Evolutionary conservation across 2,888 invertebrate genomes (phyloP).

Genomic region (Noctua fimbriata): DNA sequence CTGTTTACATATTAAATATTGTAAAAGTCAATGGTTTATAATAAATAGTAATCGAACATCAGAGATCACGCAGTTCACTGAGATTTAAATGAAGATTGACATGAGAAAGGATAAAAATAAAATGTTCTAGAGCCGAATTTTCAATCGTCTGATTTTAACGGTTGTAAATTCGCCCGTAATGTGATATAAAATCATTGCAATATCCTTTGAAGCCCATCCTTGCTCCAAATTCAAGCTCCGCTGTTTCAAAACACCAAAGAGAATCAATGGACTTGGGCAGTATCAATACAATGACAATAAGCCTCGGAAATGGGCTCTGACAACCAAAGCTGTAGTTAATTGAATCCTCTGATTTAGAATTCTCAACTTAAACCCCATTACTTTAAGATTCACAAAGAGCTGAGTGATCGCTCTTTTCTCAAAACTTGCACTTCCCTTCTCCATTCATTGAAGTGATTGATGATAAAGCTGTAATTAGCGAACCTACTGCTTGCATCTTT

Average conservation of each 20-base stretch:
- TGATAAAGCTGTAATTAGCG: conserved; percentile 85
- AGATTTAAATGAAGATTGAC: conserved; percentile 39
- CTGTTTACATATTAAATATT: conserved; percentile 13
- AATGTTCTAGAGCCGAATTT: not conserved
- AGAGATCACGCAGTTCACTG: conserved; percentile 30
- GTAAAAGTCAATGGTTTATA: conserved; percentile 17
- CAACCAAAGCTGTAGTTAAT: conserved; percentile 64
- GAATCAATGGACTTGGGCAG: conserved; percentile 63
- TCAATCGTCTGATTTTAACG: not conserved
- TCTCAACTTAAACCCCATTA: conserved; percentile 51
- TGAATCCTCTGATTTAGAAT: conserved; percentile 59
- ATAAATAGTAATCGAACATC: conserved; percentile 15
- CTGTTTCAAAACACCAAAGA: conserved; percentile 57
- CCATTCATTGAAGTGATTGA: conserved; percentile 81
- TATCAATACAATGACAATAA: conserved; percentile 64
- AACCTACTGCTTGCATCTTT: conserved; percentile 76
- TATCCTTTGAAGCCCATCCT: conserved; percentile 17
- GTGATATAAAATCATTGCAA: conserved; percentile 2
- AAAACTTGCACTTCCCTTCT: conserved; percentile 67
- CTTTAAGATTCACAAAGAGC: conserved; percentile 58
- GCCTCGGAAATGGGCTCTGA: conserved; percentile 55
- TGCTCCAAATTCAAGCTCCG: conserved; percentile 32
- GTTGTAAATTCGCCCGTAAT: not conserved
- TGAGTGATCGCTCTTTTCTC: conserved; percentile 50
- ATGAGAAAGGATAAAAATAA: conserved; percentile 24